phyloP scores from a whole-genome alignment of 2,113 vertebrate genomes.

The Phaethornis superciliosus region DNA sequence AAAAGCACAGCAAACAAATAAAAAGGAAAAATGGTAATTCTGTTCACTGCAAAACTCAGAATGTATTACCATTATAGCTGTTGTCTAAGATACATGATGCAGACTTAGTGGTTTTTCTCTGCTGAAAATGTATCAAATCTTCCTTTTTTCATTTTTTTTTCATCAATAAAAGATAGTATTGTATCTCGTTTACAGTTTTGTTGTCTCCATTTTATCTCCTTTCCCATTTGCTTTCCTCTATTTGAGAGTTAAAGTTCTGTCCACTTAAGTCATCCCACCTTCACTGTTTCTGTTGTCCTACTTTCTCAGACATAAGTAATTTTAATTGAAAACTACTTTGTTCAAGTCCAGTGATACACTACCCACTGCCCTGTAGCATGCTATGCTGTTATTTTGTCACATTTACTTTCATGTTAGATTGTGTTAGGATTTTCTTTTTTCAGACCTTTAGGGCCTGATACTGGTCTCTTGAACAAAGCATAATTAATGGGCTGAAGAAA shows the following conservation, averaged over 20 bases:
- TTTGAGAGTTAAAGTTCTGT: background rate
- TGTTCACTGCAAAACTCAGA: slow-evolving; percentile 3
- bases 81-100: slow-evolving; percentile 20
- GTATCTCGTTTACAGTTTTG: background rate
- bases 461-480: background rate
- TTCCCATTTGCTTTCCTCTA: background rate
- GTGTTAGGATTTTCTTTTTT: background rate
- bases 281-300: background rate
- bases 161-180: background rate
- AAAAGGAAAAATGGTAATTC: slow-evolving; percentile 24
- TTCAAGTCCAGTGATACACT: background rate
- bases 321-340: background rate
- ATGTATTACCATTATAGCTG: slow-evolving; percentile 1
- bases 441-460: background rate
- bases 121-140: background rate
- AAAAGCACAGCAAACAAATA: slow-evolving; percentile 50
- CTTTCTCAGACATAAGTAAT: background rate
- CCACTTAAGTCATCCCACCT: background rate
- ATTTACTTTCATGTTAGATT: background rate
- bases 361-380: background rate
- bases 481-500: background rate
- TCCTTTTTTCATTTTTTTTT: background rate
- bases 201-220: background rate
- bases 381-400: background rate
- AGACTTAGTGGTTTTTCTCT: background rate